Evolutionary conservation across 2,888 invertebrate genomes (phyloP), one percentile per base, ranked within the genome.

Genomic region (Sarcophaga variegata): DNA sequence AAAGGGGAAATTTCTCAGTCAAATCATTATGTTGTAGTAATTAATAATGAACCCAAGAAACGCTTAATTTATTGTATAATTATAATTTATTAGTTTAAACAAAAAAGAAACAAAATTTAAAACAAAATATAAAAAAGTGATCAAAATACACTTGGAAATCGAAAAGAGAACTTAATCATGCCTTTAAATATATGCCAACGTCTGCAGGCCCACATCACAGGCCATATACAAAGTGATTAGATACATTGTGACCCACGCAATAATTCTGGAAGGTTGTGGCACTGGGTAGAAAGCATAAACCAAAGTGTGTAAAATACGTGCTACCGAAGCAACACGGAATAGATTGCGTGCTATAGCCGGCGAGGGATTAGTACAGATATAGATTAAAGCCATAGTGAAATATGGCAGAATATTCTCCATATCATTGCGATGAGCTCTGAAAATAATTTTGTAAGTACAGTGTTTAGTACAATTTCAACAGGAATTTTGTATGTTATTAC

Each of bases 381-480:
- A 96, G 10, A 95, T 91, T 47, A 95, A 91, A 20, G 94, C 94
- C 88, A 95, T 93, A 3, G 95, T 90, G 60, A 95, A 93, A 91
- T 95, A 96, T 1, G 95, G 93, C 10, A 95, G 92, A 85, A 96
- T 96, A 92, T 96, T 96, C 92, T 96, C 96, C 91, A 96, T 91
- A 90, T 96, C 96, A 90, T 96, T 96, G 90, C 94, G 94, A 91
- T 96, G 96, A 4, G 95, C 96, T 90, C 96, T 96, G 92, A 11
- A 93, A 81, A 87, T 62, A 63, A 60, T 62, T 37, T 4, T 45
- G 20, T 66, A n/a, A 60, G 69, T 70, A 4, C 25, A 22, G 14
- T 22, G 20, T 45, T 27, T 59, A 59, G 10, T 14, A 45, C 22
- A 20, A 5, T 17, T 63, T 3, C 37, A 37, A 14, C 45, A 45